phyloP scores from a whole-genome alignment of 2,113 vertebrate genomes.

The Corydoras maculifer region DNA sequence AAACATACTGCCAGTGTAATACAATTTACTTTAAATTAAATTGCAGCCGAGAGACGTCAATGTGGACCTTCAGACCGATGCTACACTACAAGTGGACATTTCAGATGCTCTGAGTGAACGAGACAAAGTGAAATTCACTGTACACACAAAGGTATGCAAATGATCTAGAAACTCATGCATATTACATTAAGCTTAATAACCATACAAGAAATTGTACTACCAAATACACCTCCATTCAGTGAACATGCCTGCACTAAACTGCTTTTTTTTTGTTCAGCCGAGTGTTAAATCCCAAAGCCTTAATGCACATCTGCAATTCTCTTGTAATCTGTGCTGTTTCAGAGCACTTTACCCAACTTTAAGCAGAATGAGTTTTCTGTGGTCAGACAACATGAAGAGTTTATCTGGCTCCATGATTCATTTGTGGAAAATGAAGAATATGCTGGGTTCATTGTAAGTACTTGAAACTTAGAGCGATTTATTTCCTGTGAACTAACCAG shows the following conservation, averaged over 20 bases:
- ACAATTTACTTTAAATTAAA: neutral
- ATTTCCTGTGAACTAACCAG: too few relatives aligned
- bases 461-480: neutral
- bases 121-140: slow-evolving; percentile 99
- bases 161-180: neutral
- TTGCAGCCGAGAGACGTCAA: slow-evolving; percentile 85
- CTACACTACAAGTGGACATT: slow-evolving; percentile 96
- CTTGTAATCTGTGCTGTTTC: slow-evolving; percentile 27
- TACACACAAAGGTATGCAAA: slow-evolving; percentile 87
- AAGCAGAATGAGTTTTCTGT: slow-evolving; percentile 98
- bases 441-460: slow-evolving; percentile 94
- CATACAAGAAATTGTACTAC: neutral
- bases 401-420: slow-evolving; percentile 98
- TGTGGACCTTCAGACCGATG: slow-evolving; percentile 93
- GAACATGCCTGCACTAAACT: too few relatives aligned
- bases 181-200: neutral
- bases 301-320: too few relatives aligned
- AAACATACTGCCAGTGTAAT: neutral
- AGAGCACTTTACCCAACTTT: slow-evolving; percentile 97
- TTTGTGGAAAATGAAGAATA: slow-evolving; percentile 98
- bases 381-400: slow-evolving; percentile 95
- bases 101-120: slow-evolving; percentile 95
- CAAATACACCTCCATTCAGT: too few relatives aligned
- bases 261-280: neutral
- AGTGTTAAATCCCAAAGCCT: neutral